Base-by-base conservation (phyloP, 2,888 invertebrate species). In the Tiliacea aurago region DNA sequence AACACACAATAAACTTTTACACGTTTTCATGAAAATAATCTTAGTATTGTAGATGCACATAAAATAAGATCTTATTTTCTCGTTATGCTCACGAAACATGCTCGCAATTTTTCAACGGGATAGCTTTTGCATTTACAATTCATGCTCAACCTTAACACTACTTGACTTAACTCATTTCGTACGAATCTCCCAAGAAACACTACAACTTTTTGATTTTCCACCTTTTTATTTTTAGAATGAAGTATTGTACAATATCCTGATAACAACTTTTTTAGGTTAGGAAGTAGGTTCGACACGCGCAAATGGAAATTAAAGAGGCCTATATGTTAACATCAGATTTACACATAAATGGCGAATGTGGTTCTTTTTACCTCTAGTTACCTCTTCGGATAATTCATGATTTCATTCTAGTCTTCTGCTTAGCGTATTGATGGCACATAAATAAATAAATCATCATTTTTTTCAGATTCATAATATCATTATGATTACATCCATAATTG, bases 81-180 rank as follows among this genome's bases (percentile, higher is more conserved):
- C 55, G 20, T 63, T 77, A 61, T 20, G 15, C 11, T 49, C 53
- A 58, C 66, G 51, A 58, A 67, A 63, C 61, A 64, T 41, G 55
- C 13, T 73, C 20, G 63, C 45, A 67, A 73, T 73, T 78, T 77
- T 78, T 63, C 63, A 67, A n/a, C 56, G 6, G 13, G 9, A 58
- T 53, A 53, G 51, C 66, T 63, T 67, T 72, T 43, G 62, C 64
- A 61, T 70, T 78, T 53, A 78, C 45, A 66, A 78, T 78, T 63
- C 18, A 47, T 43, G 18, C 5, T 68, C 15, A 74, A 61, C 3
- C 23, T 64, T 77, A 59, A 78, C 33, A 49, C 20, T 43, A 0
- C n/a, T 37, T 49, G 76, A 62, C 61, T 55, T 53, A 43, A 49
- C 33, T 67, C 41, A 43, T 68, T 76, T 76, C n/a, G 13, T 33